Evolutionary conservation across 1,140 invertebrate genomes (phyloP).

Genomic region (Drosophila micromelanica): DNA sequence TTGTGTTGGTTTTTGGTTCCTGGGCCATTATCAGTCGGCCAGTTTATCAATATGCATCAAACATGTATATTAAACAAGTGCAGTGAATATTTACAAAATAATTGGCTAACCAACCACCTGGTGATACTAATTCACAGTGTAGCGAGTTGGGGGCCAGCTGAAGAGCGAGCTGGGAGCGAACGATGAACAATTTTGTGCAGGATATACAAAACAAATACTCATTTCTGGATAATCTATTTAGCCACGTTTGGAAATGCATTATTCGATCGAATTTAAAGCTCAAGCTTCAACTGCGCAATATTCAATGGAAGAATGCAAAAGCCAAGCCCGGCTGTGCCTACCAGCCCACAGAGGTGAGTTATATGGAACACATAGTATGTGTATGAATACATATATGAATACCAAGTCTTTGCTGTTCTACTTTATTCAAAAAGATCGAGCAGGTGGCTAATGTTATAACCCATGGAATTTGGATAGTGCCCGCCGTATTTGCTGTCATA

Average conservation of each 20-base stretch:
- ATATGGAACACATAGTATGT: background rate
- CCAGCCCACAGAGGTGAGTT: slow-evolving; percentile 85
- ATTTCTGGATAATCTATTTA: slow-evolving; percentile 73
- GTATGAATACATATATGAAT: background rate
- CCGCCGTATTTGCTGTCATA: slow-evolving; percentile 90
- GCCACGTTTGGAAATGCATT: slow-evolving; percentile 75
- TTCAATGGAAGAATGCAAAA: slow-evolving; percentile 86
- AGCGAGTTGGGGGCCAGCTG: slow-evolving; percentile 19
- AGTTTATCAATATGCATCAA: slow-evolving; percentile 16
- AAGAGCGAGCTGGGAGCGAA: slow-evolving; percentile 23
- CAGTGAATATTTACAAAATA: background rate
- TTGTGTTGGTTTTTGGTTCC: background rate
- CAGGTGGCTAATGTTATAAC: slow-evolving; percentile 96
- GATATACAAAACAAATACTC: slow-evolving; percentile 74
- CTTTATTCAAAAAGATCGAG: slow-evolving; percentile 87
- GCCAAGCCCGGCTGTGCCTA: slow-evolving; percentile 86
- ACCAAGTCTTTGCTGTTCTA: background rate
- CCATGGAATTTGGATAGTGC: slow-evolving; percentile 94
- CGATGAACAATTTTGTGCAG: slow-evolving; percentile 64
- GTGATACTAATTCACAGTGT: slow-evolving; percentile 19
- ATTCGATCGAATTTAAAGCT: slow-evolving; percentile 67
- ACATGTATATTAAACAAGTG: background rate
- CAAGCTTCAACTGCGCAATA: slow-evolving; percentile 65
- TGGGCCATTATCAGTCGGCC: background rate
- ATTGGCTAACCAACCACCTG: background rate